A percentile compares a stretch with the other conserved stretches of the same genome.
These are phyloP conservation scores for Sipha flava DNA, from an alignment of 1,140 invertebrate species.

Conservation along the genomic window DNA sequence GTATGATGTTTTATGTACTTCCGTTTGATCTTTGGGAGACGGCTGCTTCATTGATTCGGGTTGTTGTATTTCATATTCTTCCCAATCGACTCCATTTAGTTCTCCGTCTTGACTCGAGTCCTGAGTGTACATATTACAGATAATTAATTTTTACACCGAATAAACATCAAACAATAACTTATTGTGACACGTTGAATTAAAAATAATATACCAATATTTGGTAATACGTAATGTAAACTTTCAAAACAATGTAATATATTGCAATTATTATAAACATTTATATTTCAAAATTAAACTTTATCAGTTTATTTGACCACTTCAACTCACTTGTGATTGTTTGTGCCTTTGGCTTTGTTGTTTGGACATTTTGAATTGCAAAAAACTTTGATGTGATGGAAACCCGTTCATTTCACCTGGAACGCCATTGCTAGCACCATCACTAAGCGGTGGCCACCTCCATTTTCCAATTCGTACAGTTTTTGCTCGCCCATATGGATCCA, in stretches of 20 bases:
- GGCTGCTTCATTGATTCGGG: conserved; percentile 43
- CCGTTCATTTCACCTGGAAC: conserved; percentile 40
- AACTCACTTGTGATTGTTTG: conserved; percentile 46
- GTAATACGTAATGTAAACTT: too few species aligned
- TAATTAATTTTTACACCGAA: too few species aligned
- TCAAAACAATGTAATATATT: too few species aligned
- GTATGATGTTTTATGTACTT: conserved; percentile 31
- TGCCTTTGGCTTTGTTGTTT: conserved; percentile 50
- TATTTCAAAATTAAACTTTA: too few species aligned
- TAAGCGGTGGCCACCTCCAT: conserved; percentile 91
- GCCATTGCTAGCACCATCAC: conserved; percentile 55
- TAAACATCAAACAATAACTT: too few species aligned
- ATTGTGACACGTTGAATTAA: too few species aligned
- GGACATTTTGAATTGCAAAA: conserved; percentile 75
- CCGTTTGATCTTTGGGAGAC: neutral
- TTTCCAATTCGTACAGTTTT: conserved; percentile 93
- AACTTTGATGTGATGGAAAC: conserved; percentile 49
- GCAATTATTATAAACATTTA: too few species aligned
- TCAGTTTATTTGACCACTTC: too few species aligned
- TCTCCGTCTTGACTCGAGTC: conserved; percentile 40
- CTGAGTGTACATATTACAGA: too few species aligned
- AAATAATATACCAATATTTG: too few species aligned
- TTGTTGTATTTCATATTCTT: conserved; percentile 61
- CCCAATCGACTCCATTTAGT: conserved; percentile 60
- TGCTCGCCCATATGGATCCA: conserved; percentile 83